Evolutionary conservation across 2,888 invertebrate species (phyloP).

Genomic region (Trilocha varians): DNA sequence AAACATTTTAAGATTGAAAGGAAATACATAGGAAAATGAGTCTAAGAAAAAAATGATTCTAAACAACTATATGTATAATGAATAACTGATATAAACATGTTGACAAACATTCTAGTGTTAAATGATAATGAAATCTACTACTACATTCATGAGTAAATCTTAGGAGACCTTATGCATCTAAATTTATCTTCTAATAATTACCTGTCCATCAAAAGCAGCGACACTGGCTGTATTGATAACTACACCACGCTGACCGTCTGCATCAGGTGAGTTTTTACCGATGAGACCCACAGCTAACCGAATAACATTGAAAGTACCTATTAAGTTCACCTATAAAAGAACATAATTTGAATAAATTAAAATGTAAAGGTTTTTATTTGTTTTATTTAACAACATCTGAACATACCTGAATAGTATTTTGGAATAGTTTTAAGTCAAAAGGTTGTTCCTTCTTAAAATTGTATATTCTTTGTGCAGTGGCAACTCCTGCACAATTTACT

Average conservation of each 20-base stretch:
- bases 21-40: too few species aligned
- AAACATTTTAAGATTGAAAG: too few species aligned
- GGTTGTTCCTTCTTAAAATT: constrained; percentile 90
- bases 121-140: too few species aligned
- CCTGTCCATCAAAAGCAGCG: constrained; percentile 93
- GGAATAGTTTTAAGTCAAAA: constrained; percentile 85
- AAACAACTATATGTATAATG: too few species aligned
- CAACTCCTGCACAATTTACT: constrained; percentile 97
- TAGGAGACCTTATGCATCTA: neutral
- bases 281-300: constrained; percentile 88
- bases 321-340: constrained; percentile 83
- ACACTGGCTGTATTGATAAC: constrained; percentile 97
- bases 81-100: too few species aligned
- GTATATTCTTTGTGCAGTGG: constrained; percentile 88
- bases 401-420: constrained; percentile 82
- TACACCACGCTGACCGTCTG: constrained; percentile 91
- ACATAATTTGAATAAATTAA: too few species aligned
- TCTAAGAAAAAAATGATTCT: too few species aligned
- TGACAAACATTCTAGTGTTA: too few species aligned
- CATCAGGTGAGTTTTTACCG: constrained; percentile 86
- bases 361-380: too few species aligned
- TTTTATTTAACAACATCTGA: too few species aligned
- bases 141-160: too few species aligned
- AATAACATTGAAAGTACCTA: constrained; percentile 96
- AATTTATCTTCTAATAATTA: constrained; percentile 11